Evolutionary conservation across 2,113 vertebrate species (phyloP), one percentile per base, ranked within the genome.

Genomic region (Trematocara nigrifrons): DNA sequence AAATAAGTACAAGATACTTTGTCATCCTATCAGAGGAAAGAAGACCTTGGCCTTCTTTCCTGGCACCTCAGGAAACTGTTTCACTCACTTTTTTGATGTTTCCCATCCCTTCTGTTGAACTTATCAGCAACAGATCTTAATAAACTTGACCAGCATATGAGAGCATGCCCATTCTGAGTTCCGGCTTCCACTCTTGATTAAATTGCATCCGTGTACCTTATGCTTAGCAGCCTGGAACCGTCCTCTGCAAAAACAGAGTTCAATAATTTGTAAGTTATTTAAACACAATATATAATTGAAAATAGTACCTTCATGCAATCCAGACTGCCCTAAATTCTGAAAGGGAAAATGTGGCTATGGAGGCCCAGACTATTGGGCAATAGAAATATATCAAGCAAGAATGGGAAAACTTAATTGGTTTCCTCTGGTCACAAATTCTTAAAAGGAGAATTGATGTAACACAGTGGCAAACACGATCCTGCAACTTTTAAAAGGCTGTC

Each of bases 101-200:
- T 59, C 33, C 59, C 33, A 29, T 81, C 56, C 47, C 15, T 10
- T 81, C 84, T 89, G 83, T 91, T 79, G 80, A 83, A 87, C 20
- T 82, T 3, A 90, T 85, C 79, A 81, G 59, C 64, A 76, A 31
- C 56, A 53, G 51, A 52, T 86, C 35, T 83, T 83, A 35, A 49
- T 91, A 82, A 76, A 26, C 81, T 85, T 81, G 64, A 85, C 80
- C 78, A 78, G 61, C 79, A 80, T 81, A 29, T 86, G 79, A 76
- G 42, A 64, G 52, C 77, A 79, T 22, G 16, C 13, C 29, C 71
- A 11, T 33, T 85, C 61, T 12, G 40, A 84, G 10, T 51, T 52
- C 20, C 35, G 22, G 20, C 38, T 71, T 86, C 80, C 64, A 80
- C 47, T 53, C 52, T 53, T 76, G 69, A 47, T 22, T 20, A 61